phyloP scores from a whole-genome alignment of 1,140 invertebrate genomes.

The Choristoneura fumiferana region DNA sequence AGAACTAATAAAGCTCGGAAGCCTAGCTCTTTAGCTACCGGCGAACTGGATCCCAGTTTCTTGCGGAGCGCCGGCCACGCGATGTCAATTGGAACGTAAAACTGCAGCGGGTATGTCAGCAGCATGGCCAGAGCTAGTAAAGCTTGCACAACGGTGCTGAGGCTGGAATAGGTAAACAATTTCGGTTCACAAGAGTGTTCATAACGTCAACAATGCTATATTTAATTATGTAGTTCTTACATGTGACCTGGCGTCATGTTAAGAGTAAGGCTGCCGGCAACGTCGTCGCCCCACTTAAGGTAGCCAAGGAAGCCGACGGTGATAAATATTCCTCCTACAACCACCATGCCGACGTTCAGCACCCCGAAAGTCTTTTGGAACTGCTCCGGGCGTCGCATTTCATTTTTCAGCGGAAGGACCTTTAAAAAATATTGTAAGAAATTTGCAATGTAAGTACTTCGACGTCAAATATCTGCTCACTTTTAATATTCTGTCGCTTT shows the following conservation, averaged over 20 bases:
- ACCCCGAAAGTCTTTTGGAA: conserved; percentile 89
- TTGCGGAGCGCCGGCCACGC: conserved; percentile 81
- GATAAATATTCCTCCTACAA: conserved; percentile 87
- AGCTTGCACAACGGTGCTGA: conserved; percentile 53
- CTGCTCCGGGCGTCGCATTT: conserved; percentile 89
- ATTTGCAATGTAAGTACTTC: background rate
- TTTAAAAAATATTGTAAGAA: conserved; percentile 69
- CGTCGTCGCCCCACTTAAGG: conserved; percentile 86
- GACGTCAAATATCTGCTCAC: too few relatives aligned
- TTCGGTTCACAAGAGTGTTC: too few relatives aligned
- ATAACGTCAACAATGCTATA: too few relatives aligned
- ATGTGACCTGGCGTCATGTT: conserved; percentile 80
- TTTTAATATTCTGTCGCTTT: too few relatives aligned
- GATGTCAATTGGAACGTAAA: conserved; percentile 91
- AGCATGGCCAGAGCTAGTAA: conserved; percentile 92
- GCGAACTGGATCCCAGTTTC: conserved; percentile 57
- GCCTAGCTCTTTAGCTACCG: conserved; percentile 47
- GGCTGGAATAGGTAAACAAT: conserved; percentile 25
- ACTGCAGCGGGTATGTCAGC: conserved; percentile 94
- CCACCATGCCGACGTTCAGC: conserved; percentile 90
- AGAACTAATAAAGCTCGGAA: conserved; percentile 49
- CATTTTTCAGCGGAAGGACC: conserved; percentile 93
- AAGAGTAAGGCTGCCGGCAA: conserved; percentile 86
- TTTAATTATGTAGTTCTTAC: conserved; percentile 71
- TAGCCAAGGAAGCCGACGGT: conserved; percentile 91